Conservation (phyloP, 2,888 invertebrate species). For the Sphaerophoria rueppellii region DNA sequence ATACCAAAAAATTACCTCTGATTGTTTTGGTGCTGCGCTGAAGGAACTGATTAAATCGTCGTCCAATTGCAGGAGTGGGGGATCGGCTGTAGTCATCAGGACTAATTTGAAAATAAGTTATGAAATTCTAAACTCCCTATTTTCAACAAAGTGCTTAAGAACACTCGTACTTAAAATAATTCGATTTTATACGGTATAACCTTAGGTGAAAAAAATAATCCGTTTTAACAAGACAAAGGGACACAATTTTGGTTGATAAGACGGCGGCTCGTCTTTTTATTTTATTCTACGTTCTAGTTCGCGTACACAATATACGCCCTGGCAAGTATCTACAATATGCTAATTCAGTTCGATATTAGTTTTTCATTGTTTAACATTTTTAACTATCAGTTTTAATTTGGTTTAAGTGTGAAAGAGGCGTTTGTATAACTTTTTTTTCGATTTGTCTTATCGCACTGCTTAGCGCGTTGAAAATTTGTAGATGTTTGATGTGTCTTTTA, state of each 20-base stretch:
- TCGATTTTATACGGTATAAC: background rate
- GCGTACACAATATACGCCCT: slow-evolving; percentile 23
- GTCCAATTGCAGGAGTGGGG: slow-evolving; percentile 86
- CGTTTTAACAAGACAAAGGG: background rate
- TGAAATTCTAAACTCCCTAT: slow-evolving; percentile 48
- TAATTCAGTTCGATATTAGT: slow-evolving; percentile 16
- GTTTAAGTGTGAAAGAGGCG: slow-evolving; percentile 33
- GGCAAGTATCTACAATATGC: slow-evolving; percentile 31
- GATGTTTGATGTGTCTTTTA: slow-evolving; percentile 1
- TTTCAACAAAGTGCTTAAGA: background rate
- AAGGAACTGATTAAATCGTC: slow-evolving; percentile 82
- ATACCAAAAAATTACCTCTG: slow-evolving; percentile 48
- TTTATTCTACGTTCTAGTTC: background rate
- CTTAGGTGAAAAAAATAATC: background rate
- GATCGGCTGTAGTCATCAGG: slow-evolving; percentile 86
- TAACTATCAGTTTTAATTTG: background rate
- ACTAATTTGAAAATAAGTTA: slow-evolving; percentile 53
- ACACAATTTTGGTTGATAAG: slow-evolving; percentile 35
- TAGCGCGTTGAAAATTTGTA: slow-evolving; percentile 32
- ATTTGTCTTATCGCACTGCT: slow-evolving; percentile 60
- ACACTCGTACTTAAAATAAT: slow-evolving; percentile 17
- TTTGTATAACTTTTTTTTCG: slow-evolving; percentile 53
- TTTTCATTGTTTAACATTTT: slow-evolving; percentile 47
- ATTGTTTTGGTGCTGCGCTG: slow-evolving; percentile 76
- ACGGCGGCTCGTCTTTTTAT: slow-evolving; percentile 7